These are phyloP conservation scores for Proteles cristata DNA, from an alignment of 2,113 vertebrate genomes.

Conservation along the genomic window DNA sequence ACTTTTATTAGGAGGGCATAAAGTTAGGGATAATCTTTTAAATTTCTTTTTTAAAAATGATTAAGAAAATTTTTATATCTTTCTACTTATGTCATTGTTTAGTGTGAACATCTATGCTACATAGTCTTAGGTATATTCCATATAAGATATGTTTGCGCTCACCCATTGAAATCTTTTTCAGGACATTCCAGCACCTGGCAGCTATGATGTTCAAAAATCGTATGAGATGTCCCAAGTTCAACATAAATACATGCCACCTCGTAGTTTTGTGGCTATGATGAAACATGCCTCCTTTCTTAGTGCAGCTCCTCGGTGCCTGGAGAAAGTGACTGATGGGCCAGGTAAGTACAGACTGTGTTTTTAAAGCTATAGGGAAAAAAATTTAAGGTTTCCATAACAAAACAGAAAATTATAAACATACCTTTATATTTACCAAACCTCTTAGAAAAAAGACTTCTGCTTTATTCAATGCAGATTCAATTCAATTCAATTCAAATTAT, in stretches of 20 bases:
- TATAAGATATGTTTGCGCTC: background rate
- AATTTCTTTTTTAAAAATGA: conserved; percentile 22
- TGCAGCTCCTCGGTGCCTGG: conserved; percentile 73
- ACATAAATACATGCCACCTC: conserved; percentile 79
- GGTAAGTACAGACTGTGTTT: conserved; percentile 67
- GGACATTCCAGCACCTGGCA: conserved; percentile 87
- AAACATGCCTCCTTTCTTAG: conserved; percentile 88
- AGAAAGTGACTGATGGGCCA: conserved; percentile 55
- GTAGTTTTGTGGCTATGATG: conserved; percentile 81
- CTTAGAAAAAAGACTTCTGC: background rate
- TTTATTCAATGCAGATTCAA: conserved; percentile 13
- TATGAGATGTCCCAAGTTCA: conserved; percentile 84
- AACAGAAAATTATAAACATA: background rate
- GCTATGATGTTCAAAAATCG: conserved; percentile 86
- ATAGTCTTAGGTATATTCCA: background rate
- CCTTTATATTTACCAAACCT: background rate
- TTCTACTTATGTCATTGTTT: background rate
- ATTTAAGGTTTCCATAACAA: background rate
- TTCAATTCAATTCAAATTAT: no score
- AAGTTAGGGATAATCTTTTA: background rate
- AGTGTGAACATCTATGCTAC: background rate
- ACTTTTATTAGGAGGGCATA: conserved; percentile 23
- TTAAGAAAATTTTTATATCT: conserved; percentile 24
- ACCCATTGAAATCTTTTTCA: conserved; percentile 68
- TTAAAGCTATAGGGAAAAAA: background rate